Conservation (phyloP, 1,140 invertebrate genomes). For the Drosophila asahinai region DNA sequence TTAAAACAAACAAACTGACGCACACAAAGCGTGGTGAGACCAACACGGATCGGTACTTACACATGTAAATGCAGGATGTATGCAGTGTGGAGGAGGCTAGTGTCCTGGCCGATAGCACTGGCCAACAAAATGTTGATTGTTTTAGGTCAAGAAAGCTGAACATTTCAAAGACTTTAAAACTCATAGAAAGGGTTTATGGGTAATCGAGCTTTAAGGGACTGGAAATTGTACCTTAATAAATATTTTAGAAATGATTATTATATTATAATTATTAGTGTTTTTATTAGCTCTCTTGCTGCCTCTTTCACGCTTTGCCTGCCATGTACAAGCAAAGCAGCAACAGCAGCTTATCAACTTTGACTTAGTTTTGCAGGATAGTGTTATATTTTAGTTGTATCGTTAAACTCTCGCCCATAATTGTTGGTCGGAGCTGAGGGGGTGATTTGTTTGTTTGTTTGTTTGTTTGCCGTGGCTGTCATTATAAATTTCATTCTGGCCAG, state of each 20-base stretch:
- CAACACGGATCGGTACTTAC: slow-evolving; percentile 30
- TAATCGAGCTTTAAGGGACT: no score
- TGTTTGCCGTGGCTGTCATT: slow-evolving; percentile 71
- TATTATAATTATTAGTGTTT: no score
- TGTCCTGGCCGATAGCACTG: slow-evolving; percentile 20
- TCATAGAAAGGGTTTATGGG: neutral
- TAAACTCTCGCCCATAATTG: slow-evolving; percentile 73
- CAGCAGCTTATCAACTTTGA: no score
- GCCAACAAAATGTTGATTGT: neutral
- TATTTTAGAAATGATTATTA: no score
- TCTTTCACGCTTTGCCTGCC: no score
- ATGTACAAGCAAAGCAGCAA: no score
- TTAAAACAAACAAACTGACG: slow-evolving; percentile 73
- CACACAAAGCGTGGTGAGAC: slow-evolving; percentile 23
- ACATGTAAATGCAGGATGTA: slow-evolving; percentile 6
- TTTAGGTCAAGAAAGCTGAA: neutral
- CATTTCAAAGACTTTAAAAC: no score
- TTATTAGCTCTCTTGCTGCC: no score
- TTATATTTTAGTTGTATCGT: slow-evolving; percentile 56
- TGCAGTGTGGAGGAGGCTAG: neutral
- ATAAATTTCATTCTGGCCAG: slow-evolving; percentile 71
- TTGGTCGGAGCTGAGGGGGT: slow-evolving; percentile 30
- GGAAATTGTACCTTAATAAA: no score
- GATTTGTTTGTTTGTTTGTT: slow-evolving; percentile 44
- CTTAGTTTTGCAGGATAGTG: neutral